Conservation (phyloP, 2,888 invertebrate species). For the Cephus pygmeus region DNA sequence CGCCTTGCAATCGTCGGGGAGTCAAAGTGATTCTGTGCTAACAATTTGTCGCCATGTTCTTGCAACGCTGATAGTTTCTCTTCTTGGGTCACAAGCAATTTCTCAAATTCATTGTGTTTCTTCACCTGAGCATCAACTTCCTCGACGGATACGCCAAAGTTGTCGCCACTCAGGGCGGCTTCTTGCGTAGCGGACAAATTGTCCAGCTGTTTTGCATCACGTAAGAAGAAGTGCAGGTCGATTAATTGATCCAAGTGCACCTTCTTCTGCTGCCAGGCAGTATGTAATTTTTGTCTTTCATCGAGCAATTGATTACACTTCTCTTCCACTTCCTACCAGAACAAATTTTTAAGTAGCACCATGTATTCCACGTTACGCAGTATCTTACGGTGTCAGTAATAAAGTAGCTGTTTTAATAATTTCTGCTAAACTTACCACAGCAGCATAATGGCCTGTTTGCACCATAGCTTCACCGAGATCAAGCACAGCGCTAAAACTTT, state of each 20-base stretch:
- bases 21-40: slow-evolving; percentile 93
- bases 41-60: slow-evolving; percentile 86
- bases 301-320: slow-evolving; percentile 81
- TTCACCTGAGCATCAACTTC: slow-evolving; percentile 90
- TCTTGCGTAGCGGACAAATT: slow-evolving; percentile 91
- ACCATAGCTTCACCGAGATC: slow-evolving; percentile 86
- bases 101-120: slow-evolving; percentile 96
- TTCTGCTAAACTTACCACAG: slow-evolving; percentile 65
- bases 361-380: neutral
- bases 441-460: slow-evolving; percentile 85
- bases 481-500: slow-evolving; percentile 79
- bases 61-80: slow-evolving; percentile 86
- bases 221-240: slow-evolving; percentile 92
- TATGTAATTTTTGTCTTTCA: slow-evolving; percentile 82
- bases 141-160: slow-evolving; percentile 84
- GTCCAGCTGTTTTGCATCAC: slow-evolving; percentile 93
- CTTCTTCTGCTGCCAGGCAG: slow-evolving; percentile 90
- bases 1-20: slow-evolving; percentile 81
- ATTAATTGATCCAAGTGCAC: slow-evolving; percentile 90
- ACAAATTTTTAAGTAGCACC: neutral
- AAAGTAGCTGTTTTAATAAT: neutral
- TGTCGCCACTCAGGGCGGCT: slow-evolving; percentile 77
- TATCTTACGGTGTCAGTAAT: neutral
- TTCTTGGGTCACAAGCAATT: slow-evolving; percentile 87
- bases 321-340: slow-evolving; percentile 78